A percentile compares a stretch with the other conserved stretches of the same genome.
Evolutionary conservation across 2,113 vertebrate species (phyloP).

Genomic region (Cervus canadensis): DNA sequence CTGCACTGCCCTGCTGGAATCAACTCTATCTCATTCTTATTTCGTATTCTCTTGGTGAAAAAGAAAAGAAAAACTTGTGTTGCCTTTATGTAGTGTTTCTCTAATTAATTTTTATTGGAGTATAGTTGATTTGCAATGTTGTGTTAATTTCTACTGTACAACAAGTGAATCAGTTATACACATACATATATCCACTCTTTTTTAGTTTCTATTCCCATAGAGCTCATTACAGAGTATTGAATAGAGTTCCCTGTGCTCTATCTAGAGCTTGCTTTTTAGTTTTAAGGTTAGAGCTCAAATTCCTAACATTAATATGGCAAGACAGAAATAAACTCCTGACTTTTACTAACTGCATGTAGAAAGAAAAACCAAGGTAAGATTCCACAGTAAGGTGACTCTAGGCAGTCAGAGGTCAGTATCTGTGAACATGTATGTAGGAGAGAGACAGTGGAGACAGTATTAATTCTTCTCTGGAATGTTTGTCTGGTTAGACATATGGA

Average conservation of each 20-base stretch:
- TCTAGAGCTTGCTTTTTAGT: background rate
- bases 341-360: background rate
- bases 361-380: background rate
- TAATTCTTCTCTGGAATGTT: background rate
- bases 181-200: background rate
- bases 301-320: background rate
- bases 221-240: background rate
- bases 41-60: background rate
- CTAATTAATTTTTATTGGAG: background rate
- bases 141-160: background rate
- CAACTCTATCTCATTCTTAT: background rate
- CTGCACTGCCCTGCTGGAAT: background rate
- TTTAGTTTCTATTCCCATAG: background rate
- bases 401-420: background rate
- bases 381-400: background rate
- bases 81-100: background rate
- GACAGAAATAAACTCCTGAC: background rate
- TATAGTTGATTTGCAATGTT: background rate
- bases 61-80: background rate
- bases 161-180: background rate
- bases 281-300: background rate
- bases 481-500: background rate
- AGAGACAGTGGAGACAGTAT: background rate
- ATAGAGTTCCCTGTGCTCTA: background rate
- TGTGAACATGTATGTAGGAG: background rate